Evolutionary conservation across 2,888 invertebrate species (phyloP), one percentile per base, ranked within the genome.

Genomic region (Pomacea canaliculata): DNA sequence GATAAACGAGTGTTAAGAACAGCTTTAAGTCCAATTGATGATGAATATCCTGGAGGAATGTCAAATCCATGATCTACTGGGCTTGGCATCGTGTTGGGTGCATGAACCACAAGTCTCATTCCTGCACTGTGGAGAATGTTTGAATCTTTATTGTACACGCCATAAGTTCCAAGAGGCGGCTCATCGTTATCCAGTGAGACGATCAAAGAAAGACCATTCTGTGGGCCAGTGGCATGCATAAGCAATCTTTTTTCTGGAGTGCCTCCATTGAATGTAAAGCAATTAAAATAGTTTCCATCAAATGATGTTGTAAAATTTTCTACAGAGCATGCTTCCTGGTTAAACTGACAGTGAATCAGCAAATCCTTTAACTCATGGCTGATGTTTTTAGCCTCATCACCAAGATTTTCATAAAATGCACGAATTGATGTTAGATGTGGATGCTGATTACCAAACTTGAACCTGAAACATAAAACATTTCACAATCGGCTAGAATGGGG

Each of bases 1-100:
- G 85, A 81, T 37, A 85, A 81, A 19, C 87, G 78, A 1, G 86
- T 81, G 77, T 87, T 84, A 48, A 86, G 77, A 8, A 86, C 82
- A 0, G 87, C 86, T 78, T 87, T 87, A 19, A 88, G 76, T 12
- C 87, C 87, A 16, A 87, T 85, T 23, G 88, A 88, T 3, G 88
- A 86, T 0, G 89, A 88, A 73, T 85, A 89, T 9, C 89, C 89
- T 8, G 89, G 89, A 1, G 88, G 87, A 63, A 89, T 84, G 74
- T 89, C 89, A 78, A 89, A 86, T 12, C 89, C 89, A 70, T 86
- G 86, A 70, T 89, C 87, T n/a, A 87, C 85, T 0, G 88, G 88
- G 68, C 86, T 87, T 1, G 89, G 89, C 84, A 86, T 86, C 4
- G 88, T 88, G 77, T 88, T 85, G 49, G 89, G 87, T 10, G 88